These are phyloP conservation scores for Magallana gigas DNA, from an alignment of 1,140 invertebrate species.

Conservation along the genomic window DNA sequence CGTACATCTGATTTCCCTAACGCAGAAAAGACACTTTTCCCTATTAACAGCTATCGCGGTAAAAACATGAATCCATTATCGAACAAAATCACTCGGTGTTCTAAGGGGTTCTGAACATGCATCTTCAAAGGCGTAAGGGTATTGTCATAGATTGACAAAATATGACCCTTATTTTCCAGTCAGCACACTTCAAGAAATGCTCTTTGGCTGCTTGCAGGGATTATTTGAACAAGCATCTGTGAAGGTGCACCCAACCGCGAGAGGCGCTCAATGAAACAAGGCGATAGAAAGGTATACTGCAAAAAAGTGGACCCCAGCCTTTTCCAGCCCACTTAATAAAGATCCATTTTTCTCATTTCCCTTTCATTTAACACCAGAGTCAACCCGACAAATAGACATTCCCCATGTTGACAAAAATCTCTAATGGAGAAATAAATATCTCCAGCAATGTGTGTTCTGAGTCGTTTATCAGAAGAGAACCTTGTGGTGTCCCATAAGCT, in stretches of 20 bases:
- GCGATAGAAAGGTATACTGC: not conserved
- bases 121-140: slow-evolving; percentile 22
- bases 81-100: not conserved
- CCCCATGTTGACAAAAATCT: slow-evolving; percentile 10
- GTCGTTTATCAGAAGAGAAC: slow-evolving; percentile 7
- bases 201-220: not conserved
- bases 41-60: not conserved
- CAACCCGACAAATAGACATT: not conserved
- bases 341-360: slow-evolving; percentile 5
- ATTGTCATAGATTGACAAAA: not conserved
- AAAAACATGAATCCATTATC: not conserved
- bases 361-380: slow-evolving; percentile 10
- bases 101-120: not conserved
- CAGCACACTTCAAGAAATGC: not conserved
- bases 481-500: not conserved
- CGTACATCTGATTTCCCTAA: not conserved
- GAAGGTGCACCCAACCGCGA: not conserved
- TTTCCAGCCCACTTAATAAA: slow-evolving; percentile 20
- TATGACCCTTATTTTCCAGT: slow-evolving; percentile 12
- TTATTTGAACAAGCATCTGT: slow-evolving; percentile 36
- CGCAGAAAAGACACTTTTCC: not conserved
- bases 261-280: slow-evolving; percentile 14
- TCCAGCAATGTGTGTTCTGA: not conserved
- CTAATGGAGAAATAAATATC: slow-evolving; percentile 6
- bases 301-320: not conserved